Conservation (phyloP, 2,888 invertebrate genomes). For the Morpho helenor region DNA sequence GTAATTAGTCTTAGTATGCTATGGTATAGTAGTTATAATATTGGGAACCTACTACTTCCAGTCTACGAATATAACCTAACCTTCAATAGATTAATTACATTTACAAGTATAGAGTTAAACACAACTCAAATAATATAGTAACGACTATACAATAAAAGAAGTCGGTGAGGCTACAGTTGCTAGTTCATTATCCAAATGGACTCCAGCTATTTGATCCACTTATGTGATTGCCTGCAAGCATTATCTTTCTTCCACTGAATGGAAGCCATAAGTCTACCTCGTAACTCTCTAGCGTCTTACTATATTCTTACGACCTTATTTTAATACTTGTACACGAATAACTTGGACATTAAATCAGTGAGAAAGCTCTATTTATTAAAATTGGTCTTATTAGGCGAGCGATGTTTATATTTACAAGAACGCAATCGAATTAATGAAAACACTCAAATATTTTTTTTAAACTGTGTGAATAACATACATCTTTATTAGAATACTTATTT, state of each 20-base stretch:
- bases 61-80: no score
- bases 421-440: no score
- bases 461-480: no score
- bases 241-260: conserved; percentile 74
- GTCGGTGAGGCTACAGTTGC: conserved; percentile 57
- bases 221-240: conserved; percentile 79
- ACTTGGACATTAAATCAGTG: conserved; percentile 23
- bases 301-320: conserved; percentile 59
- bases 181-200: conserved; percentile 79
- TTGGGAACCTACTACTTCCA: no score
- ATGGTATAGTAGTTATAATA: no score
- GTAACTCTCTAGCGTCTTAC: conserved; percentile 69
- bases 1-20: no score
- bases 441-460: no score
- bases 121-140: conserved; percentile 39
- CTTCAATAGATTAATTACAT: neutral
- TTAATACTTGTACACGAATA: conserved; percentile 50
- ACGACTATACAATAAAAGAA: conserved; percentile 55
- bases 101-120: conserved; percentile 16
- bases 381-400: conserved; percentile 19
- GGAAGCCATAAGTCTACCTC: conserved; percentile 75
- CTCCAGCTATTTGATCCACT: conserved; percentile 79
- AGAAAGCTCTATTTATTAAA: conserved; percentile 30
- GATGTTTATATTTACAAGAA: neutral
- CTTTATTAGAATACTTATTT: no score